These are phyloP conservation scores for Drosophila austrosaltans DNA, from an alignment of 2,888 invertebrate genomes.

Conservation along the genomic window DNA sequence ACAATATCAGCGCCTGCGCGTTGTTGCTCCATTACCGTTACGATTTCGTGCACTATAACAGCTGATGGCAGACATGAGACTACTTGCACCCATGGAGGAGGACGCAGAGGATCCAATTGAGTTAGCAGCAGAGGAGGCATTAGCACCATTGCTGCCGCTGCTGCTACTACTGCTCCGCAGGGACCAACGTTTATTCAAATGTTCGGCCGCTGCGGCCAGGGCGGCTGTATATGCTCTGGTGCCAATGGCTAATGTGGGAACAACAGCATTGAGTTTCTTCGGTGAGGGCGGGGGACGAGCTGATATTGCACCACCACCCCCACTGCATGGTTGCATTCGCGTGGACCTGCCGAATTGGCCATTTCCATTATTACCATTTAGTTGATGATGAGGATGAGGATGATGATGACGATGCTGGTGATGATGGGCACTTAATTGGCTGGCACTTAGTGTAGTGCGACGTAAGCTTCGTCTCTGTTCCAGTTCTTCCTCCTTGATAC, in stretches of 20 bases:
- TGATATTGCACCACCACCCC: conserved; percentile 60
- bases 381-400: conserved; percentile 13
- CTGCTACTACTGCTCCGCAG: conserved; percentile 56
- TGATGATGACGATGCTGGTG: not conserved
- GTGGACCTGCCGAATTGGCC: conserved; percentile 67
- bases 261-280: conserved; percentile 68
- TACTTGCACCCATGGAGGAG: not conserved
- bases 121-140: conserved; percentile 33
- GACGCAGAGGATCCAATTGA: not conserved
- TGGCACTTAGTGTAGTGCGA: conserved; percentile 40
- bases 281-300: conserved; percentile 77
- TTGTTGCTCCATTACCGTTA: conserved; percentile 9
- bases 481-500: conserved; percentile 54
- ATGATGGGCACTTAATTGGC: conserved; percentile 15
- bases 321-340: conserved; percentile 65
- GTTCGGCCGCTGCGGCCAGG: conserved; percentile 58
- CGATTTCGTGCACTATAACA: conserved; percentile 60
- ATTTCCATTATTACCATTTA: conserved; percentile 19
- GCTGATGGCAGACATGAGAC: conserved; percentile 55
- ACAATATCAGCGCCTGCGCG: conserved; percentile 43
- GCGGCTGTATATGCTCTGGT: conserved; percentile 68
- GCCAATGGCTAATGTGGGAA: conserved; percentile 72
- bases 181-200: conserved; percentile 66
- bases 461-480: conserved; percentile 61
- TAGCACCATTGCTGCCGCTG: not conserved